phyloP scores from a whole-genome alignment of 2,888 invertebrate species.

The Lycaena phlaeas region DNA sequence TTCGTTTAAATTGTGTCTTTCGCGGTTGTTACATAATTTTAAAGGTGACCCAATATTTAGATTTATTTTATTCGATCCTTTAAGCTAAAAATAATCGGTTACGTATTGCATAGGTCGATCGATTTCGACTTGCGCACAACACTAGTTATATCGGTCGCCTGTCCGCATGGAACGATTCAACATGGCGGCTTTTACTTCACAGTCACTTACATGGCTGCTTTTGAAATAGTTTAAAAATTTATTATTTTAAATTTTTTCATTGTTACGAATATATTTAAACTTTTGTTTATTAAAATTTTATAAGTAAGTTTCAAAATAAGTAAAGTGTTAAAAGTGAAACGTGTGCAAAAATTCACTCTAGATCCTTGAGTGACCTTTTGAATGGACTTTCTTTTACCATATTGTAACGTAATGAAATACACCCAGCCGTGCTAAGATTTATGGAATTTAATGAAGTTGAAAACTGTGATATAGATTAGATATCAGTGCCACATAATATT shows the following conservation, averaged over 20 bases:
- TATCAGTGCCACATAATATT: conserved; percentile 45
- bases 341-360: conserved; percentile 52
- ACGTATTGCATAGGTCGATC: conserved; percentile 32
- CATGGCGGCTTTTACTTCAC: conserved; percentile 63
- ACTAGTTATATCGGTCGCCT: conserved; percentile 42
- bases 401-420: conserved; percentile 45
- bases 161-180: conserved; percentile 60
- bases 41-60: conserved; percentile 4
- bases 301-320: conserved; percentile 47
- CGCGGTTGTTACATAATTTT: too few species aligned
- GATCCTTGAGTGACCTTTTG: conserved; percentile 69
- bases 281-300: conserved; percentile 38
- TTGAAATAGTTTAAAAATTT: conserved; percentile 45
- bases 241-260: conserved; percentile 35
- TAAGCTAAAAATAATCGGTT: conserved; percentile 11
- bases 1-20: too few species aligned
- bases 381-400: conserved; percentile 63
- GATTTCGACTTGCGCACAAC: conserved; percentile 57
- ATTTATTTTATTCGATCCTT: conserved; percentile 3
- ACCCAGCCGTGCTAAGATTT: conserved; percentile 33
- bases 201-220: conserved; percentile 54
- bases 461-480: conserved; percentile 54
- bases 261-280: conserved; percentile 33
- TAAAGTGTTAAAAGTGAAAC: conserved; percentile 49
- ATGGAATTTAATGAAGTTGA: conserved; percentile 31